Conservation (phyloP, 2,113 vertebrate genomes). For the Labrus mixtus region DNA sequence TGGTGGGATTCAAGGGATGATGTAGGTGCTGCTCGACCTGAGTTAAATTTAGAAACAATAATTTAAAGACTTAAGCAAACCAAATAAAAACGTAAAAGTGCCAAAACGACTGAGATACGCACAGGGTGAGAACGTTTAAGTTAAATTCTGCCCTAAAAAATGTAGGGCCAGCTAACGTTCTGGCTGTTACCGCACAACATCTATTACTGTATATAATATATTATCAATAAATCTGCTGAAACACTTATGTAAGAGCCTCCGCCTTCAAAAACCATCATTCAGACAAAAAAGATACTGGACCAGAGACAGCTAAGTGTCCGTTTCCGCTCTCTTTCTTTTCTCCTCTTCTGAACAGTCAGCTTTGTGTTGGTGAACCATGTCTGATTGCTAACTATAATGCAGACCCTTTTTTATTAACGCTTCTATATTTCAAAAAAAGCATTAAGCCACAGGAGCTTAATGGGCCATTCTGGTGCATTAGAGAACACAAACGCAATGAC, state of each 20-base stretch:
- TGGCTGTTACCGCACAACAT: too few species aligned
- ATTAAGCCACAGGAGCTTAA: conserved; percentile 54
- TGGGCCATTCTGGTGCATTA: conserved; percentile 67
- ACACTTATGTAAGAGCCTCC: not conserved
- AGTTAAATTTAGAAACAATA: too few species aligned
- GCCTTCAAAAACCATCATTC: conserved; percentile 1
- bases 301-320: not conserved
- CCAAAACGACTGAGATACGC: too few species aligned
- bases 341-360: conserved; percentile 3
- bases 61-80: too few species aligned
- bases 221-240: not conserved
- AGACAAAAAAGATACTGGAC: conserved; percentile 8
- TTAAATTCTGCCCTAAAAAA: too few species aligned
- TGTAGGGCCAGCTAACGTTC: too few species aligned
- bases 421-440: conserved; percentile 56
- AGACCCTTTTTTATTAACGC: conserved; percentile 60
- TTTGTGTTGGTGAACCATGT: conserved; percentile 48
- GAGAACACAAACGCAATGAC: conserved; percentile 67
- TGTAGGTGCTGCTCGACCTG: too few species aligned
- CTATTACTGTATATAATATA: not conserved
- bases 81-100: too few species aligned
- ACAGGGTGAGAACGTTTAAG: too few species aligned
- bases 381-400: conserved; percentile 55
- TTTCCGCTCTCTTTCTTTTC: not conserved
- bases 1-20: too few species aligned